Evolutionary conservation across 2,888 invertebrate genomes (phyloP).

Genomic region (Linnaemya vulpina): DNA sequence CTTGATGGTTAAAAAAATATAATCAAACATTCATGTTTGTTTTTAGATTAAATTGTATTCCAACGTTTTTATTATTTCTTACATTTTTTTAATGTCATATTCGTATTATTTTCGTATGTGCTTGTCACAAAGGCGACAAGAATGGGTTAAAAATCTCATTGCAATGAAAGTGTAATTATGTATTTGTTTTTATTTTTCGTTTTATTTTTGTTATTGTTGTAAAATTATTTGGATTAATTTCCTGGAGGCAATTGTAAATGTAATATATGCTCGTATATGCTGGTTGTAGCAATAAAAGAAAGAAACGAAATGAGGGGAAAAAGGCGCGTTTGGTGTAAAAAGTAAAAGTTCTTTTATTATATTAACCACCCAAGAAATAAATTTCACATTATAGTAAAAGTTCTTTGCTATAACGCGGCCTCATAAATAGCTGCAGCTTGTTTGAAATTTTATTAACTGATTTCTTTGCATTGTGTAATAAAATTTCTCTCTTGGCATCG

Average conservation of each 20-base stretch:
- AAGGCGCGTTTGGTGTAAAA: no score
- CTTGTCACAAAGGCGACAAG: neutral
- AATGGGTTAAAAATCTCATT: slow-evolving; percentile 46
- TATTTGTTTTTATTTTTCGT: slow-evolving; percentile 19
- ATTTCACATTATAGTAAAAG: no score
- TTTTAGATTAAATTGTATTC: slow-evolving; percentile 61
- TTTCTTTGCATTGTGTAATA: no score
- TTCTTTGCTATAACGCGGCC: no score
- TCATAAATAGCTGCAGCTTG: no score
- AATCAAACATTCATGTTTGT: slow-evolving; percentile 46
- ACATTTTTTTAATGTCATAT: slow-evolving; percentile 23
- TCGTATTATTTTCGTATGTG: neutral
- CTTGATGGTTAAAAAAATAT: slow-evolving; percentile 16
- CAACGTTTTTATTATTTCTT: slow-evolving; percentile 44
- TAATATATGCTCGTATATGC: slow-evolving; percentile 8
- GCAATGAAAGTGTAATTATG: slow-evolving; percentile 60
- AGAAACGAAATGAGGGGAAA: slow-evolving; percentile 12
- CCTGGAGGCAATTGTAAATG: slow-evolving; percentile 50
- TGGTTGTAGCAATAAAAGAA: neutral
- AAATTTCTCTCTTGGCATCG: no score
- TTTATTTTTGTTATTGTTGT: slow-evolving; percentile 30
- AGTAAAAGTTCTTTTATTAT: no score
- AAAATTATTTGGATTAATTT: slow-evolving; percentile 31
- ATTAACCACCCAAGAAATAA: no score
- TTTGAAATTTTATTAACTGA: no score